Conservation (phyloP, 2,888 invertebrate species). For the Phanerotoma sp. region DNA sequence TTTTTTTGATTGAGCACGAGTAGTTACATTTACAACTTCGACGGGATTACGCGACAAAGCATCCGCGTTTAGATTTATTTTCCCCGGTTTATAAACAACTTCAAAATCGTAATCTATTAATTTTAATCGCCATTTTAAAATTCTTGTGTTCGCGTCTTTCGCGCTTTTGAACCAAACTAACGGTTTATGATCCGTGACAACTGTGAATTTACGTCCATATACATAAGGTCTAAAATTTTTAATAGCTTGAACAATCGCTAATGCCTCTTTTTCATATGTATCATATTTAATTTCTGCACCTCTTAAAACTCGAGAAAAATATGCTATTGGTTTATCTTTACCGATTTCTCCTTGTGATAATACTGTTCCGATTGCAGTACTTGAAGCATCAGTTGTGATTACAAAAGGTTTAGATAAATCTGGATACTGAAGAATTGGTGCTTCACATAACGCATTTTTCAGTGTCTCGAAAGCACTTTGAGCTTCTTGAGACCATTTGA, state of each 20-base stretch:
- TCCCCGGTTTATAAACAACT: slow-evolving; percentile 5
- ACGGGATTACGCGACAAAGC: slow-evolving; percentile 15
- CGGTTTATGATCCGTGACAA: slow-evolving; percentile 43
- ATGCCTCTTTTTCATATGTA: slow-evolving; percentile 20
- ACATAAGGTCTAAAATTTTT: slow-evolving; percentile 45
- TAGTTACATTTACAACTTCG: not conserved
- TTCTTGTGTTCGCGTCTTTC: slow-evolving; percentile 35
- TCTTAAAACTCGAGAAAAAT: not conserved
- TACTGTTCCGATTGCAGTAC: slow-evolving; percentile 31
- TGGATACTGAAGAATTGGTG: slow-evolving; percentile 26
- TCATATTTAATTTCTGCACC: not conserved
- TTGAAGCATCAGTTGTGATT: slow-evolving; percentile 35
- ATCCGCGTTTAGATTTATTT: slow-evolving; percentile 11
- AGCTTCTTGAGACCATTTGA: slow-evolving; percentile 13
- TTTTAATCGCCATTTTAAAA: slow-evolving; percentile 1
- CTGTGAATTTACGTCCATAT: slow-evolving; percentile 40
- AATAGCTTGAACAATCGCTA: slow-evolving; percentile 43
- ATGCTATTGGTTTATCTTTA: slow-evolving; percentile 11
- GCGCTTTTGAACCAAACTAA: slow-evolving; percentile 37
- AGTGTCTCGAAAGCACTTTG: slow-evolving; percentile 19
- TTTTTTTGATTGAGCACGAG: not conserved
- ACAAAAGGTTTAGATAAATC: slow-evolving; percentile 32
- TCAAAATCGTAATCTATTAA: slow-evolving; percentile 9
- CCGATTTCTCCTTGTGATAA: slow-evolving; percentile 27
- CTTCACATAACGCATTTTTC: slow-evolving; percentile 11